Evolutionary conservation across 2,113 vertebrate species (phyloP), one percentile per base, ranked within the genome.

Genomic region (Steatornis caripensis): DNA sequence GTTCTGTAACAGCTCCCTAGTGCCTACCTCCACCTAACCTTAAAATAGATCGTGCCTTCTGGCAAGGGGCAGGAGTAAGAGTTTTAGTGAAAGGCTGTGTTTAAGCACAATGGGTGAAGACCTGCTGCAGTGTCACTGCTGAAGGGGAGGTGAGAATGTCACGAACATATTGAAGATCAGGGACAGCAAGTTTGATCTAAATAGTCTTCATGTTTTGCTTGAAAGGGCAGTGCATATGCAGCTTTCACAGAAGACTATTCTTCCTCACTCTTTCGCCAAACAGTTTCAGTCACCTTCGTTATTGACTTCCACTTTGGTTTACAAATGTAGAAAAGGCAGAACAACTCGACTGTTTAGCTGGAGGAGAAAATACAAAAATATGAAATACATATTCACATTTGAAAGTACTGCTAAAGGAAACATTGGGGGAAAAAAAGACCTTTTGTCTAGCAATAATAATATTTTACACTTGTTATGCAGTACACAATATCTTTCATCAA

Each of bases 21-120:
- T 83, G 62, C 87, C 82, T 93, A 88, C 92, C 92, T 96, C 95
- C 90, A 96, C 75, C 75, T 94, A 86, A 80, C 46, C 93, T 93
- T 84, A 96, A 97, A 97, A 97, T 97, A 97, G 90, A 94, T 51
- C 54, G 11, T 34, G 93, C 95, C 95, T 96, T 96, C 92, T 97
- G 95, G 92, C 71, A 94, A 84, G 82, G 82, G 90, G 16, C 78
- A 94, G 90, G 54, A 96, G 41, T 39, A 91, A 65, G 93, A 95
- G 54, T 93, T 90, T 92, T 88, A 55, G 54, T 76, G 80, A 87
- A 95, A 95, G 37, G 21, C 54, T 88, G 23, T 55, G 45, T 80
- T 95, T 93, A 88, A 90, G 75, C 93, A 97, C 91, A 94, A 93
- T 91, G 92, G 95, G 71, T 95, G 71, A 94, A 96, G 95, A 94